Percentiles rank a stretch among this genome's conserved stretches.
Evolutionary conservation across 2,888 invertebrate species (phyloP).

Genomic region (Pristionchus fissidentatus): DNA sequence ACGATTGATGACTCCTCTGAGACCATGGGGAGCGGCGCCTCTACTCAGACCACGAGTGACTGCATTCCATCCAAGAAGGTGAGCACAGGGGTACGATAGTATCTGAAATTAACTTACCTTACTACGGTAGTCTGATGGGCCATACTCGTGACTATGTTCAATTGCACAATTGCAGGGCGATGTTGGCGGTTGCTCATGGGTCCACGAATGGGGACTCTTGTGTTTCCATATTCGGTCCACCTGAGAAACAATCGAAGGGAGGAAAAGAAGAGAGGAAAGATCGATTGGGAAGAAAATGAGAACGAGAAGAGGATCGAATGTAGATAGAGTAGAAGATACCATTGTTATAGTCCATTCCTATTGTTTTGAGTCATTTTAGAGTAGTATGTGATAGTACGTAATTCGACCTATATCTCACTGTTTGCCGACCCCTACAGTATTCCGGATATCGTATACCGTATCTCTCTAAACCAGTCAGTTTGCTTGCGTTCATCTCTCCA

Average conservation of each 20-base stretch:
- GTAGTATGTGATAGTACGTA: too few species aligned
- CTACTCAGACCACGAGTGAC: background rate
- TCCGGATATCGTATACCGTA: too few species aligned
- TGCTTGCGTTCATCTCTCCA: too few species aligned
- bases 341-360: too few species aligned
- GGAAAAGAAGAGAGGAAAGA: conserved; percentile 40
- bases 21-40: background rate
- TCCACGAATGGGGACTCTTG: background rate
- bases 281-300: background rate
- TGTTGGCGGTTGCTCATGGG: conserved; percentile 16
- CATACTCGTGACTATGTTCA: background rate
- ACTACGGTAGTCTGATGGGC: background rate
- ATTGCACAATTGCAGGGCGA: background rate
- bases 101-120: background rate
- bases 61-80: conserved; percentile 39
- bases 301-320: too few species aligned
- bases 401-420: too few species aligned
- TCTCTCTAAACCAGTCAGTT: too few species aligned
- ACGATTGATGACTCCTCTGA: conserved; percentile 5
- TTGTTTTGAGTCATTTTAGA: too few species aligned
- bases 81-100: background rate
- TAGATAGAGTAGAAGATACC: too few species aligned
- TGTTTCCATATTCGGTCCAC: conserved; percentile 35
- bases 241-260: background rate
- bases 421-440: too few species aligned